Conservation (phyloP, 92 coral and sea anemone genomes). For the Pocillopora meandrina region DNA sequence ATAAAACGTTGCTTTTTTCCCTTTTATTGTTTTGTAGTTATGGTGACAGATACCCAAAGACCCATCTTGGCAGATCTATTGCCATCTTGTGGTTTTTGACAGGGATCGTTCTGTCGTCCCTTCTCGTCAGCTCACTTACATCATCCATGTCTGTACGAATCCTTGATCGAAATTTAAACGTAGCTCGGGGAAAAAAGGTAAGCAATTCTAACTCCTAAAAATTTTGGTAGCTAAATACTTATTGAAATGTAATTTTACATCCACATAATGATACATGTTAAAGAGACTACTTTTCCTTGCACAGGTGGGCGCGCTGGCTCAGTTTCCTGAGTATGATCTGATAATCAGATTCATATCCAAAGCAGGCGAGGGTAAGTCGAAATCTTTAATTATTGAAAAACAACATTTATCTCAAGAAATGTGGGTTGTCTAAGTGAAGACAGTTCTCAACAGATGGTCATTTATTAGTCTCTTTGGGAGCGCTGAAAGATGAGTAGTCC, state of each 20-base stretch:
- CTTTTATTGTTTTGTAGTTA: constrained; percentile 36
- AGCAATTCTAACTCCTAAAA: neutral
- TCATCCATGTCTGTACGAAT: constrained; percentile 80
- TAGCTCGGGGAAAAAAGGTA: constrained; percentile 68
- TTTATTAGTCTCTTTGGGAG: no score
- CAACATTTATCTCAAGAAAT: no score
- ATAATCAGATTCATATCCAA: constrained; percentile 30
- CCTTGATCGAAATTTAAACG: constrained; percentile 55
- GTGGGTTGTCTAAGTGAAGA: no score
- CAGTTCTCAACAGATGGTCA: no score
- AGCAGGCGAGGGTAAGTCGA: constrained; percentile 28
- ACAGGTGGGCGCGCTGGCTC: constrained; percentile 34
- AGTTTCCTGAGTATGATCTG: constrained; percentile 40
- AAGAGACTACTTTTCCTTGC: neutral
- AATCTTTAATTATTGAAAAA: no score
- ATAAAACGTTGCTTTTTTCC: neutral
- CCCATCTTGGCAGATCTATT: constrained; percentile 56
- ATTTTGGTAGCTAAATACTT: no score
- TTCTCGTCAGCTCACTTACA: constrained; percentile 74
- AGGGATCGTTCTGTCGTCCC: constrained; percentile 64
- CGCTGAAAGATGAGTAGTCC: no score
- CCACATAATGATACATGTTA: no score
- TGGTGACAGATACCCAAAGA: constrained; percentile 70
- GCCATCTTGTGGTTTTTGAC: constrained; percentile 77
- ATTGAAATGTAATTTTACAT: no score